Percentiles rank a stretch among this genome's conserved stretches.
Evolutionary conservation across 2,888 invertebrate genomes (phyloP).

Genomic region (Cataglyphis livida): DNA sequence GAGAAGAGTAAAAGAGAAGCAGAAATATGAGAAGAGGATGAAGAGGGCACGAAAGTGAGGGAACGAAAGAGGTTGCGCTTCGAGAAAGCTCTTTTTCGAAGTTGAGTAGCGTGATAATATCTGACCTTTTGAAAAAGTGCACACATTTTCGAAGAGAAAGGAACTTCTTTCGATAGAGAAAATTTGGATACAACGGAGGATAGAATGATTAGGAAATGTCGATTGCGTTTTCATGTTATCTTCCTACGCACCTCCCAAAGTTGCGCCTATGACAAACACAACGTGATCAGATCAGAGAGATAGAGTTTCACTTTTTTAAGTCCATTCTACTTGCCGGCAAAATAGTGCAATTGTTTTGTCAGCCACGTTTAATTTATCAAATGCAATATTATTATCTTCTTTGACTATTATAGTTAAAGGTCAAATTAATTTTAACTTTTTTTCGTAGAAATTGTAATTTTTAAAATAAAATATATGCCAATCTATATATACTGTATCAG

Average conservation of each 20-base stretch:
- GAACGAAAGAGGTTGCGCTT: slow-evolving; percentile 19
- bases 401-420: neutral
- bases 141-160: slow-evolving; percentile 22
- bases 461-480: neutral
- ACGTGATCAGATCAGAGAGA: slow-evolving; percentile 1
- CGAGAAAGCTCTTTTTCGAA: slow-evolving; percentile 42
- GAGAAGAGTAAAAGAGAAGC: slow-evolving; percentile 1
- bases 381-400: neutral
- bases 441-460: neutral
- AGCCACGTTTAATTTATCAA: neutral
- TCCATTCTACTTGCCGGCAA: neutral
- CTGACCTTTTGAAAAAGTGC: slow-evolving; percentile 46
- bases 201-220: slow-evolving; percentile 5
- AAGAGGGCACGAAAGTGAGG: neutral
- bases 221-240: neutral
- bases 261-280: neutral
- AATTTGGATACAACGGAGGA: neutral
- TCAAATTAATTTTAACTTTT: neutral
- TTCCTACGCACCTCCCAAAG: neutral
- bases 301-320: slow-evolving; percentile 10
- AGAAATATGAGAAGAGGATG: slow-evolving; percentile 23
- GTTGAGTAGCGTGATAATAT: slow-evolving; percentile 54
- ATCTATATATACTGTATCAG: neutral
- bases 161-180: slow-evolving; percentile 7
- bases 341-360: neutral